phyloP scores from a whole-genome alignment of 2,113 vertebrate genomes.

The Xiphias gladius region DNA sequence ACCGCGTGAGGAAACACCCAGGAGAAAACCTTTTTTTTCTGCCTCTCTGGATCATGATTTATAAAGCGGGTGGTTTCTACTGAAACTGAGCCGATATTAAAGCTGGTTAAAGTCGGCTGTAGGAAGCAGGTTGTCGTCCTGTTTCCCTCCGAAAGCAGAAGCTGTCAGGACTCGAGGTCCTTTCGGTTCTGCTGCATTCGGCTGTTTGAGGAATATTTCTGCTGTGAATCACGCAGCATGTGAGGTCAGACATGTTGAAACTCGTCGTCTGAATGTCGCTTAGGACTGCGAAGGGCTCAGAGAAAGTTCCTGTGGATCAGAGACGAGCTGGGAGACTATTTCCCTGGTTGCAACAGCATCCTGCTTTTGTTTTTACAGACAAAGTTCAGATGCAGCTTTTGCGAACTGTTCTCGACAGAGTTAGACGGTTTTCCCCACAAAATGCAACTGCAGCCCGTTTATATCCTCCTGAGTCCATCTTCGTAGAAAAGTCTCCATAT shows the following conservation, averaged over 20 bases:
- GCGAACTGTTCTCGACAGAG: too few relatives aligned
- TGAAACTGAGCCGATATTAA: too few relatives aligned
- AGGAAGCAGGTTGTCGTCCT: not conserved
- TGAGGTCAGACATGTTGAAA: conserved; percentile 67
- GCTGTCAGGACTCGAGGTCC: not conserved
- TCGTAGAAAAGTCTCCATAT: too few relatives aligned
- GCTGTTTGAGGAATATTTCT: conserved; percentile 36
- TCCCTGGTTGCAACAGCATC: not conserved
- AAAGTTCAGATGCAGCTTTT: not conserved
- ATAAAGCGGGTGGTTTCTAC: too few relatives aligned
- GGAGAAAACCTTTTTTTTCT: too few relatives aligned
- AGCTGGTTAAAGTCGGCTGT: not conserved
- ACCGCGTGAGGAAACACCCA: too few relatives aligned
- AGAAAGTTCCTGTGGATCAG: conserved; percentile 9
- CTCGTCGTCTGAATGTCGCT: not conserved
- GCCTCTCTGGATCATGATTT: too few relatives aligned
- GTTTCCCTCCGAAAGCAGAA: conserved; percentile 55
- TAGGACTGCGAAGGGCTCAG: not conserved
- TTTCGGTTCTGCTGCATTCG: conserved; percentile 61
- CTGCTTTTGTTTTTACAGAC: not conserved
- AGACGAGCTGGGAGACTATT: not conserved
- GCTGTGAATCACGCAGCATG: conserved; percentile 64
- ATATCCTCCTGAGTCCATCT: too few relatives aligned
- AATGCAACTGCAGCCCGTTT: too few relatives aligned
- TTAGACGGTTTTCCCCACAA: too few relatives aligned